Conservation (phyloP, 2,888 invertebrate species). For the Spatulosminthurus flaviceps region DNA sequence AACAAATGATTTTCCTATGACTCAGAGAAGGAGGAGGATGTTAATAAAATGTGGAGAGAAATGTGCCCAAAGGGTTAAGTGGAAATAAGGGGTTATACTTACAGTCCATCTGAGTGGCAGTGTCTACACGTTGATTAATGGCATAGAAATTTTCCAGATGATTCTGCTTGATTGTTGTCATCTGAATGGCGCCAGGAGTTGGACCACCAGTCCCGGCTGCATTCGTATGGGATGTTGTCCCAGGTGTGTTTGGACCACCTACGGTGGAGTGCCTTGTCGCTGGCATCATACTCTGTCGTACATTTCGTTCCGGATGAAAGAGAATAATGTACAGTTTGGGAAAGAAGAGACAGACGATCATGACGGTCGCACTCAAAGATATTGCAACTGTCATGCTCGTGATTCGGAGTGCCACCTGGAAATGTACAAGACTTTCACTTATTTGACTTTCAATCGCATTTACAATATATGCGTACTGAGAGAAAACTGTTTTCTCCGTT, state of each 20-base stretch:
- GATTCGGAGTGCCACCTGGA: slow-evolving; percentile 90
- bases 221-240: slow-evolving; percentile 46
- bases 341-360: slow-evolving; percentile 87
- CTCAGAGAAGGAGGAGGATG: no score
- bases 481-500: no score
- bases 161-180: slow-evolving; percentile 54
- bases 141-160: slow-evolving; percentile 43
- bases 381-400: slow-evolving; percentile 97
- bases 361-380: slow-evolving; percentile 91
- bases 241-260: slow-evolving; percentile 39
- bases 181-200: slow-evolving; percentile 55
- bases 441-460: no score
- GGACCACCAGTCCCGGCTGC: slow-evolving; percentile 36
- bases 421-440: no score
- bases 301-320: slow-evolving; percentile 87
- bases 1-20: no score
- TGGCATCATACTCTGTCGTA: slow-evolving; percentile 85
- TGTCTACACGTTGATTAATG: slow-evolving; percentile 65
- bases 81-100: no score
- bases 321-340: slow-evolving; percentile 92
- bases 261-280: slow-evolving; percentile 47
- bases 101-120: slow-evolving; percentile 66
- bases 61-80: no score
- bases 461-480: no score
- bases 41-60: background rate